Evolutionary conservation across 1,140 invertebrate genomes (phyloP).

Genomic region (Temnothorax curvispinosus): DNA sequence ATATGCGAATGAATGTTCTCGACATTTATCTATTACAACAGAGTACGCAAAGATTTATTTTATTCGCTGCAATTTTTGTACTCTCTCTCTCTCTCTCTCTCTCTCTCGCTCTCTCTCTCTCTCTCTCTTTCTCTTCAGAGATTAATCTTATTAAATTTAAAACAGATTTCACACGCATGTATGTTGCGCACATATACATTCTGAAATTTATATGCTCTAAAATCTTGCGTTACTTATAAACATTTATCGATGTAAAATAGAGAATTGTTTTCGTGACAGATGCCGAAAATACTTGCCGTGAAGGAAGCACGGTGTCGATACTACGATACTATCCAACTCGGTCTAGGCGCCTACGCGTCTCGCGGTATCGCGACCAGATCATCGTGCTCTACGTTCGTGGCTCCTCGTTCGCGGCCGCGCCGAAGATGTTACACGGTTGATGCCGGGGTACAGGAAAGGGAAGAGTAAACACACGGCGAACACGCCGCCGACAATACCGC

Average conservation of each 20-base stretch:
- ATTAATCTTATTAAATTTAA: not conserved
- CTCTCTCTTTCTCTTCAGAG: not conserved
- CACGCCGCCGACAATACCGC: slow-evolving; percentile 53
- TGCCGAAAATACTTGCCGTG: not conserved
- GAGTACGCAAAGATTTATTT: not conserved
- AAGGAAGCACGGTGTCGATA: not conserved
- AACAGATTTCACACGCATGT: not conserved
- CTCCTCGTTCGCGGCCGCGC: slow-evolving; percentile 19
- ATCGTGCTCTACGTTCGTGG: slow-evolving; percentile 25
- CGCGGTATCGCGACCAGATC: not conserved
- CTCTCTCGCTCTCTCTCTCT: not conserved
- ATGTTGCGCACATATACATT: not conserved
- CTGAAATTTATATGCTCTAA: not conserved
- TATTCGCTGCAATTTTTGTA: not conserved
- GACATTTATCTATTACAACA: not conserved
- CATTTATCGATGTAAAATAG: not conserved
- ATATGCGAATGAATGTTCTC: not conserved
- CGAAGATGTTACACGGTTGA: slow-evolving; percentile 40
- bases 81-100: not conserved
- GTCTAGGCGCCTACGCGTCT: not conserved
- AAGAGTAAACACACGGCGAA: slow-evolving; percentile 54
- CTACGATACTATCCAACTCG: not conserved
- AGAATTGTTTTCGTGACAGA: not conserved
- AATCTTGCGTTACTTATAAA: not conserved
- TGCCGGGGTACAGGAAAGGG: slow-evolving; percentile 47